Evolutionary conservation across 2,113 vertebrate species (phyloP).

Genomic region (Aspidoscelis tigris): DNA sequence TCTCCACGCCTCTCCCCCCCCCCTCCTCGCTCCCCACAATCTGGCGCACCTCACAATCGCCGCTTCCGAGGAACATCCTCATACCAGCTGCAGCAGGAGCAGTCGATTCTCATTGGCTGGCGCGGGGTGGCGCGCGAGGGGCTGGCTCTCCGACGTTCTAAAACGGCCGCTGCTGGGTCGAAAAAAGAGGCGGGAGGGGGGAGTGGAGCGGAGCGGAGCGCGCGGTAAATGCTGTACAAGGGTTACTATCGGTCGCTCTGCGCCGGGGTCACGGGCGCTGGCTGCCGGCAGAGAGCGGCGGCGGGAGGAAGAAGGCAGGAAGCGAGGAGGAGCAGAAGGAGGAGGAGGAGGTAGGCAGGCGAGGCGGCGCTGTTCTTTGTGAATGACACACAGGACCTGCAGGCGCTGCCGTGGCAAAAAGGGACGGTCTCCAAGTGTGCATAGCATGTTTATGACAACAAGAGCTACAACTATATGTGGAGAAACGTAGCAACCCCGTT

Average conservation of each 20-base stretch:
- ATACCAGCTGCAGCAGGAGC: slow-evolving; percentile 5
- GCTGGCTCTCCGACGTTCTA: slow-evolving; percentile 58
- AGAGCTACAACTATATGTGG: no score
- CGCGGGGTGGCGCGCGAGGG: slow-evolving; percentile 82
- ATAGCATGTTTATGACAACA: background rate
- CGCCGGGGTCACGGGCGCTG: background rate
- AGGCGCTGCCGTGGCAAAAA: no score
- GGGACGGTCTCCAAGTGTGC: background rate
- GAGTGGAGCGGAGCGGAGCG: background rate
- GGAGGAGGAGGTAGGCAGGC: background rate
- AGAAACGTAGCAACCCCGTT: background rate
- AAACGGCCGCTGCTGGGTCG: slow-evolving; percentile 14
- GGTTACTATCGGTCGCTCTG: slow-evolving; percentile 79
- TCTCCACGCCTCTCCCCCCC: background rate
- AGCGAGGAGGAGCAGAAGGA: background rate
- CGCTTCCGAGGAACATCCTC: slow-evolving; percentile 8
- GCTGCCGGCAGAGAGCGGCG: no score
- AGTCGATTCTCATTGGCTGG: slow-evolving; percentile 73
- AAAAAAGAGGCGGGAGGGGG: background rate
- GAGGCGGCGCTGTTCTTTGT: background rate
- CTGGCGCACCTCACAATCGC: background rate
- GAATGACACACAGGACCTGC: background rate
- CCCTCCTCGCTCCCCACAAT: background rate
- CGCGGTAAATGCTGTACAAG: background rate
- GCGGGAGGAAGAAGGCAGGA: no score